phyloP scores from a whole-genome alignment of 2,113 vertebrate species.

The Sander lucioperca region DNA sequence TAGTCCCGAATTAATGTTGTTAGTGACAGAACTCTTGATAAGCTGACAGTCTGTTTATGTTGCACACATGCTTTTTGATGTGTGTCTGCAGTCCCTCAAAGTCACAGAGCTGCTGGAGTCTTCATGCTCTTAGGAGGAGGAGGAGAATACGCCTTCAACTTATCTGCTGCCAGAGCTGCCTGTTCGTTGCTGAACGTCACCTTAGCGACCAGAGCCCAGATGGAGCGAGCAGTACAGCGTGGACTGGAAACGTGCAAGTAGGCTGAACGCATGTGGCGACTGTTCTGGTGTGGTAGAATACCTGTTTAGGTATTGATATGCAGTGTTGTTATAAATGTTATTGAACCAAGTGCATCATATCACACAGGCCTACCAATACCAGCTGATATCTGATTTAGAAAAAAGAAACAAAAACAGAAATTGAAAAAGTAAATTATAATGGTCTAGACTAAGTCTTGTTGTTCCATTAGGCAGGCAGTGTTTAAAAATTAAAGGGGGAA shows the following conservation, averaged over 20 bases:
- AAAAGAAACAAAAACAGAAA: too few relatives aligned
- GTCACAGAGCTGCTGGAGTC: conserved; percentile 60
- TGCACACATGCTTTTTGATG: neutral
- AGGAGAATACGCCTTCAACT: conserved; percentile 72
- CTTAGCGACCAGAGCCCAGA: conserved; percentile 73
- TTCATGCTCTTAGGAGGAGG: conserved; percentile 67
- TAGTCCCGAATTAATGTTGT: neutral
- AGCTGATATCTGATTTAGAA: too few relatives aligned
- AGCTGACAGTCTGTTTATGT: neutral
- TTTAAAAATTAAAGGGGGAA: too few relatives aligned
- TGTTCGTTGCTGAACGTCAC: conserved; percentile 69
- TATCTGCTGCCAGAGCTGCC: conserved; percentile 56
- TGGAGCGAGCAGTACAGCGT: conserved; percentile 61
- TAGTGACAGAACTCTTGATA: neutral
- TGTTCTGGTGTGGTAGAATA: neutral
- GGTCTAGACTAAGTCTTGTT: too few relatives aligned
- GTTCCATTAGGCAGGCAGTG: too few relatives aligned
- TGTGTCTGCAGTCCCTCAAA: conserved; percentile 31
- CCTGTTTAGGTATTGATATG: neutral
- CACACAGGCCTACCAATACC: too few relatives aligned
- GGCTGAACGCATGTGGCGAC: conserved; percentile 9
- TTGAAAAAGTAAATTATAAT: too few relatives aligned
- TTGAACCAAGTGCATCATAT: too few relatives aligned
- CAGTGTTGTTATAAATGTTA: too few relatives aligned
- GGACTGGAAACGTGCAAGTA: conserved; percentile 85